Base-by-base conservation (phyloP, 2,797 vertebrate species). In the Cichlasoma orientale region DNA sequence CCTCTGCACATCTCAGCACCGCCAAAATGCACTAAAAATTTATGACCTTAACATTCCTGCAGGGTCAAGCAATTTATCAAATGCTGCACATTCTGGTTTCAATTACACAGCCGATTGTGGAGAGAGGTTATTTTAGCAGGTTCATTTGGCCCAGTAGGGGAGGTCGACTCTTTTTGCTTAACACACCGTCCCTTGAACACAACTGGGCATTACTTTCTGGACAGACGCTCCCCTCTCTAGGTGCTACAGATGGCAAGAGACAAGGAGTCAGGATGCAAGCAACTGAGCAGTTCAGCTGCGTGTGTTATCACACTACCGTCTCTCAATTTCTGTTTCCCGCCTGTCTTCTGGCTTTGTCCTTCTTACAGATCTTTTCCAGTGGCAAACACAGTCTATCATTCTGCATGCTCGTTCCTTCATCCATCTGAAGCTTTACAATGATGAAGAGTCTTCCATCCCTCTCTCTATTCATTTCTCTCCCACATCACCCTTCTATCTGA, bases 31-130 rank as follows among this genome's bases (percentile, higher is more conserved):
- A 96, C 96, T 96, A 96, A 97, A 97, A 97, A 98, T 98, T 97
- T 98, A 98, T 96, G 95, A 97, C 96, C 97, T 96, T 96, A 96
- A 95, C 97, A 98, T 99, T 98, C 98, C 96, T 96, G 96, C 95
- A 94, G 97, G 97, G 97, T 99, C 97, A 97, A 97, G 97, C 96
- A 96, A 98, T 99, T 98, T 97, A 99, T 99, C 97, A 99, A 97
- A 97, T 97, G 96, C 97, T 97, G 96, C 96, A 97, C 96, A 97
- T 97, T 98, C 97, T 99, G 97, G 96, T 98, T 99, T 98, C 97
- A 99, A 98, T 99, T 98, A 98, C 96, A 96, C 95, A 95, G 97
- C 94, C 96, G 96, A 96, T 97, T 96, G 97, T 97, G 96, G 96
- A 97, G 97, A 97, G 96, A 94, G 94, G 96, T 97, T 97, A 95